Evolutionary conservation across 2,888 invertebrate species (phyloP), one percentile per base, ranked within the genome.

Genomic region (Andrena fulva): DNA sequence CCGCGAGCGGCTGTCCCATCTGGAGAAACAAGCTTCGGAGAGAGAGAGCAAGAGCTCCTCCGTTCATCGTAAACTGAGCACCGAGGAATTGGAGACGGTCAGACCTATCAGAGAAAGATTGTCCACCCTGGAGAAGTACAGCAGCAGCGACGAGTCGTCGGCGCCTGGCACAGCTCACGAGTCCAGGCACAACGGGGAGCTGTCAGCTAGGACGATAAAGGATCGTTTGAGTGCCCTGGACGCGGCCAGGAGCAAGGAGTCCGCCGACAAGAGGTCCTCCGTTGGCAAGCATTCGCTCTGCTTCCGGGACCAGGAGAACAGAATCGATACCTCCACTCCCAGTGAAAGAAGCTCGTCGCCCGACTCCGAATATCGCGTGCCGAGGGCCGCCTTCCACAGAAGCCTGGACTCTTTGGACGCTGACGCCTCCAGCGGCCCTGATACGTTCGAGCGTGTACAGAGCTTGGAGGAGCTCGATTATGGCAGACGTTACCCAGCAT

Each of bases 391-490:
- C 82, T 96, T 96, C 87, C 96, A 96, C 90, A 95, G 96, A 31
- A 96, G 96, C 73, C 93, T 96, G 73, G 96, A 96, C 85, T 96
- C 96, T 72, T 93, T 96, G 85, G 96, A 96, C 85, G 95, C 95
- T 27, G 96, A 96, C 87, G 95, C 92, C 0, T 92, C 93, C 2
- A 93, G 93, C 56, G 93, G 93, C 0, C 93, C 92, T 1, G 94
- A 95, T 42, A 95, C 95, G 6, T 96, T 96, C 87, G 96, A 96
- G 87, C 95, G 96, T 85, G 95, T 96, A 70, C 96, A 96, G 93
- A 96, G 96, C 90, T 94, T 96, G 80, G 96, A 96, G 93, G 96
- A 96, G 87, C 95, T 96, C 62, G 94, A 95, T 84, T 95, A 94
- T 79, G 91, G 91, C 10, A 91, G 93, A 83, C 95, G 94, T 52